Conservation (phyloP, 2,888 invertebrate genomes). For the Theristus sp. region DNA sequence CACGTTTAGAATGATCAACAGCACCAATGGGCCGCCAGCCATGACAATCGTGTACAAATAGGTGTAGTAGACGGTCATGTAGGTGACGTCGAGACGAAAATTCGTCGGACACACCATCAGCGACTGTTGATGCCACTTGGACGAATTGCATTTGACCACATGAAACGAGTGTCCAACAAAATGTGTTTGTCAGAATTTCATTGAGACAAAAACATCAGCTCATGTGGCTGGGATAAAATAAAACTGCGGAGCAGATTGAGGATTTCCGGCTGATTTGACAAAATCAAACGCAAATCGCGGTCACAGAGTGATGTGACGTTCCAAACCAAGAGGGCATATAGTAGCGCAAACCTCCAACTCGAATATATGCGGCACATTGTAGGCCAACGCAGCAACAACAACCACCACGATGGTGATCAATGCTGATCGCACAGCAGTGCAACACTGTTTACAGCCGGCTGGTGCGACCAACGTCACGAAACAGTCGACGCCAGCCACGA, state of each 20-base stretch:
- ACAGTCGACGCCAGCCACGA: constrained; percentile 26
- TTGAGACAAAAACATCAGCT: too few species aligned
- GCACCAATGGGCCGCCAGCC: constrained; percentile 22
- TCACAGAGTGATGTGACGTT: too few species aligned
- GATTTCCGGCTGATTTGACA: too few species aligned
- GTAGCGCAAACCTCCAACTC: background rate
- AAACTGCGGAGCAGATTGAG: too few species aligned
- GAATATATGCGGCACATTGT: background rate
- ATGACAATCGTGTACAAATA: constrained; percentile 24
- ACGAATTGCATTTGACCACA: too few species aligned
- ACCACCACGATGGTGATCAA: background rate
- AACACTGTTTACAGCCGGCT: background rate
- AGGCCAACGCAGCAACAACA: background rate
- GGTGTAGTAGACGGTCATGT: constrained; percentile 20
- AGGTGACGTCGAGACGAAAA: constrained; percentile 9
- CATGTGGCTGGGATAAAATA: too few species aligned
- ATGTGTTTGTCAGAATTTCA: too few species aligned
- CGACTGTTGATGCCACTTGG: background rate
- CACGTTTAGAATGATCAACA: constrained; percentile 19
- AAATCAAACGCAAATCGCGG: too few species aligned
- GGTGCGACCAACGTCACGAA: constrained; percentile 16
- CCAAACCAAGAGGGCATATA: too few species aligned
- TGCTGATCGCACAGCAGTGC: background rate
- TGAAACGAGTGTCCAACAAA: too few species aligned
- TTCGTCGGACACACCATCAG: background rate